Evolutionary conservation across 2,113 vertebrate genomes (phyloP), one percentile per base, ranked within the genome.

Genomic region (Alethe diademata): DNA sequence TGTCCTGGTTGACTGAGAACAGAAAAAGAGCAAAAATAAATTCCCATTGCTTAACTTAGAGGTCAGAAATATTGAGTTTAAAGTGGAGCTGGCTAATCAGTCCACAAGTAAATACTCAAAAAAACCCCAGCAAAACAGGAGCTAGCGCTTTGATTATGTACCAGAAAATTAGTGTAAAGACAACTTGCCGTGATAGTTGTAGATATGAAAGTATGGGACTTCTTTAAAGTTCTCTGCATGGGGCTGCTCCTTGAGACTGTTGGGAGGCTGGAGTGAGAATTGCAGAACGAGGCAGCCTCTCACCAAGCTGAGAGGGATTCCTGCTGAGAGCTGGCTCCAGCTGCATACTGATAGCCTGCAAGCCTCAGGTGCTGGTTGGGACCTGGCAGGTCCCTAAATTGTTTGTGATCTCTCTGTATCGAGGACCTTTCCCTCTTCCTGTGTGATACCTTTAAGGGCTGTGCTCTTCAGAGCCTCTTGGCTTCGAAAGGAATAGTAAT

Each of bases 161-260:
- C 43, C 50, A 26, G 11, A 16, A 51, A 92, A 35, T 85, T 72
- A 75, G 31, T 56, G 65, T 82, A 72, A 75, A 93, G 92, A 57
- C 74, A 78, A 50, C 33, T 88, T 85, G 29, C 67, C 14, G 0
- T 47, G 35, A 31, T 45, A 82, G 48, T 47, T 76, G 15, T 85
- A 56, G 66, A 58, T 87, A 51, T 54, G 66, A 88, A 79, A 91
- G 69, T 69, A 66, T 0, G 0, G 78, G 33, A 50, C 74, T 76
- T 13, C 26, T 87, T 88, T 89, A 61, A 69, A 79, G 78, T 92
- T 72, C 94, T 76, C 84, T 87, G 50, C 80, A n/a, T 85, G 94
- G 16, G 29, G 35, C 50, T 65, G 36, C 62, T 90, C 54, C 71
- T 82, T 70, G 78, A 95, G 70, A 35, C 35, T 88, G 9, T 76